Conservation (phyloP, 2,888 invertebrate species). For the Andrena praecox region DNA sequence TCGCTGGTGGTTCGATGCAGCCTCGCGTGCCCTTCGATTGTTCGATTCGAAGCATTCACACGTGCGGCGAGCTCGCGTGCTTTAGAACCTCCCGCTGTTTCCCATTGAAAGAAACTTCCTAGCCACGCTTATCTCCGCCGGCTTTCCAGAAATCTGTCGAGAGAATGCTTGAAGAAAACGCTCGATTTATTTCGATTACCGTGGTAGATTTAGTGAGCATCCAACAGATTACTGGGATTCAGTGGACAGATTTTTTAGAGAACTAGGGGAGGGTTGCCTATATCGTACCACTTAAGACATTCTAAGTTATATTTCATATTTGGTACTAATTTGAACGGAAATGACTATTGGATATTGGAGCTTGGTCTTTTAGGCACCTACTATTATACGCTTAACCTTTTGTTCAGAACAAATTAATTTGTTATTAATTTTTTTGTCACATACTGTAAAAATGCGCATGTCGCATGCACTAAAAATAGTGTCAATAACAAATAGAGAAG, state of each 20-base stretch:
- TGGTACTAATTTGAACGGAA: too few relatives aligned
- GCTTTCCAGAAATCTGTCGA: constrained; percentile 38
- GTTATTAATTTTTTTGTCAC: too few relatives aligned
- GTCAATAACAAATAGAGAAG: too few relatives aligned
- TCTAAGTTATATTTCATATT: too few relatives aligned
- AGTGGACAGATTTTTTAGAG: not conserved
- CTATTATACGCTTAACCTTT: too few relatives aligned
- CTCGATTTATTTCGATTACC: constrained; percentile 19
- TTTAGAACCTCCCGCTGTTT: constrained; percentile 6
- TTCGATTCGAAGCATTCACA: not conserved
- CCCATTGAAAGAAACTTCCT: not conserved
- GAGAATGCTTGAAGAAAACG: not conserved
- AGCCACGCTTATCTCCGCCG: constrained; percentile 13
- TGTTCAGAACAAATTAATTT: too few relatives aligned
- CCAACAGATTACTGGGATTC: not conserved
- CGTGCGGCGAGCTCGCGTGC: not conserved
- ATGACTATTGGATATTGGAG: too few relatives aligned
- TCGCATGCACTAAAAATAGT: too few relatives aligned
- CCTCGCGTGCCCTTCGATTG: not conserved
- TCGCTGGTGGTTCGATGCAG: not conserved
- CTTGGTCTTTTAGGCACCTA: too few relatives aligned
- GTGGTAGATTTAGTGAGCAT: constrained; percentile 15
- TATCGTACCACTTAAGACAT: too few relatives aligned
- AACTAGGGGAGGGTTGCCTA: too few relatives aligned
- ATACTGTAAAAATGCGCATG: too few relatives aligned